Percentiles rank a stretch among this genome's conserved stretches.
Evolutionary conservation across 2,797 vertebrate species (phyloP).

Genomic region (Propithecus deckenii): DNA sequence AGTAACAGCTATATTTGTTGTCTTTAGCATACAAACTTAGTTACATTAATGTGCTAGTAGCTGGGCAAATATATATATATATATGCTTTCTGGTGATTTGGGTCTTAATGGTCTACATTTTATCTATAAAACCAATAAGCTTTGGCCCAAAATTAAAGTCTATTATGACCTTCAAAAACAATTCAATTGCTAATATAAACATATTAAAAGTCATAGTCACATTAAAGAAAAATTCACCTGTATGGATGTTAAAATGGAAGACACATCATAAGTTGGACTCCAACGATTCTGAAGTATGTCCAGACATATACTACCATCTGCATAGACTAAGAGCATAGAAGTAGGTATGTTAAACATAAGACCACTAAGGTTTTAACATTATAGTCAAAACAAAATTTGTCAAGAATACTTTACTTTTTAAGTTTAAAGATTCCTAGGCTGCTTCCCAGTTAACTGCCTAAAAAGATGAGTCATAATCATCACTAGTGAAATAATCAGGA

Average conservation of each 20-base stretch:
- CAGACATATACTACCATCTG: conserved; percentile 99
- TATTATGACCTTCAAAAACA: conserved; percentile 41
- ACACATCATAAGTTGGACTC: conserved; percentile 99
- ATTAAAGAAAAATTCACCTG: conserved; percentile 89
- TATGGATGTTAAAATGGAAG: conserved; percentile 99
- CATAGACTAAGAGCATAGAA: conserved; percentile 91
- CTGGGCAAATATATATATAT: not conserved
- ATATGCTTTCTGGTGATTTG: not conserved
- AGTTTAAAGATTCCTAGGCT: conserved; percentile 18
- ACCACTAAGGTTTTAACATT: conserved; percentile 24
- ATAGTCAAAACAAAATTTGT: conserved; percentile 41
- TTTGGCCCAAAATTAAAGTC: not conserved
- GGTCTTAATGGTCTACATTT: conserved; percentile 15
- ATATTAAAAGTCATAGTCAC: conserved; percentile 16
- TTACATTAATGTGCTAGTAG: not conserved
- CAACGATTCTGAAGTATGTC: conserved; percentile 99
- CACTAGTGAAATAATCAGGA: conserved; percentile 25
- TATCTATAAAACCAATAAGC: not conserved
- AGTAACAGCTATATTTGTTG: not conserved
- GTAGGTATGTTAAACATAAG: conserved; percentile 37
- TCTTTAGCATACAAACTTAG: not conserved
- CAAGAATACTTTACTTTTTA: conserved; percentile 36
- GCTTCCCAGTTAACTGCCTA: conserved; percentile 21
- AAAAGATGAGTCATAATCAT: conserved; percentile 16
- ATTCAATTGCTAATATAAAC: conserved; percentile 34